Evolutionary conservation across 2,888 invertebrate genomes (phyloP), one percentile per base, ranked within the genome.

Genomic region (Mesorhabditis sp.): DNA sequence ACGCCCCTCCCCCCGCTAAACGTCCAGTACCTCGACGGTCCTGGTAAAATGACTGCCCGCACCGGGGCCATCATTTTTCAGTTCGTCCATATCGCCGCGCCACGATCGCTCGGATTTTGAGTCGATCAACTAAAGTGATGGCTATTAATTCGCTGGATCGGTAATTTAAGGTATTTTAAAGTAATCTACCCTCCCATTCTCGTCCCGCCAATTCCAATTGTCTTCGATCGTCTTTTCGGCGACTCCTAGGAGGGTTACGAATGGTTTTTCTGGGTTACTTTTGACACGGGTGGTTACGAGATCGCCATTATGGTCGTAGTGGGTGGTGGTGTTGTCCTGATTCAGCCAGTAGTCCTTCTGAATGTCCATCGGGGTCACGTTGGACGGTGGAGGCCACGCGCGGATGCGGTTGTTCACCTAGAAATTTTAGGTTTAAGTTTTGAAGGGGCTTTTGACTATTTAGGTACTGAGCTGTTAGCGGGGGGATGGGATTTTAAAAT

Each of bases 191-290:
- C 70, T 41, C 67, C 78, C 78, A 41, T 72, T 70, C 45, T 78
- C 75, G 68, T 78, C 78, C 45, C 72, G 68, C 76, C 76, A 76
- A 45, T 78, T 78, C 76, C 76, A 78, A 64, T 76, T 78, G 64
- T 78, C 76, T n/a, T 75, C 71, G 15, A 71, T 73, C 45, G 74
- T 76, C 69, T 70, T 71, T 69, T 78, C 78, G n/a, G 76, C 74
- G 62, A 78, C 76, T 62, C 78, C 77, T 77, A 67, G 41, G 75
- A 70, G 4, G 50, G 10, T 15, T 45, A 43, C 5, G 3, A 15
- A 61, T 28, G 43, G 10, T 4, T 15, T 4, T 5, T 41, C 1
- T 28, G 28, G 7, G 58, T n/a, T 13, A 50, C 58, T 50, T 50
- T 50, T 50, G 58, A 50, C 10, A 10, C n/a, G 7, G 10, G 58